These are phyloP conservation scores for Aphyosemion australe DNA, from an alignment of 2,113 vertebrate species.

Conservation along the genomic window DNA sequence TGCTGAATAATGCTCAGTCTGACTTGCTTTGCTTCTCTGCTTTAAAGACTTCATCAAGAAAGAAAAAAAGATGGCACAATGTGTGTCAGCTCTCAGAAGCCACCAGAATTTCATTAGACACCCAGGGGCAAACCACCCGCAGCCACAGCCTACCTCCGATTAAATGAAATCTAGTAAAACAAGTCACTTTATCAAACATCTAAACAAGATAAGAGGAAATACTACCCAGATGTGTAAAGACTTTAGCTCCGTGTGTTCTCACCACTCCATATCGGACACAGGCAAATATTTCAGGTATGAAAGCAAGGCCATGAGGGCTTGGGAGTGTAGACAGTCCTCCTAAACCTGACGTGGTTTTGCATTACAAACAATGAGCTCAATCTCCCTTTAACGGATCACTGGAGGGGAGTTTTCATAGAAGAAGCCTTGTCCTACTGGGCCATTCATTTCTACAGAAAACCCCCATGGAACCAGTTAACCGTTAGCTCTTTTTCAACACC, in stretches of 20 bases:
- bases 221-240: slow-evolving; percentile 11
- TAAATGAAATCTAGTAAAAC: slow-evolving; percentile 63
- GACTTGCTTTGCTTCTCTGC: slow-evolving; percentile 65
- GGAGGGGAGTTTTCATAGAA: slow-evolving; percentile 38
- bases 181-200: slow-evolving; percentile 46
- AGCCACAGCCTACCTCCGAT: slow-evolving; percentile 57
- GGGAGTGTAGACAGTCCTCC: slow-evolving; percentile 26
- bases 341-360: slow-evolving; percentile 48
- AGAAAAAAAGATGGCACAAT: slow-evolving; percentile 46
- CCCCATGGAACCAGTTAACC: slow-evolving; percentile 28
- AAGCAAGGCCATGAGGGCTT: slow-evolving; percentile 53
- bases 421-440: not conserved
- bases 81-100: slow-evolving; percentile 68
- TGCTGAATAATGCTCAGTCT: slow-evolving; percentile 72
- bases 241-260: slow-evolving; percentile 6
- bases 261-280: slow-evolving; percentile 30
- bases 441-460: too few species aligned
- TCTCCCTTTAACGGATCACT: slow-evolving; percentile 54
- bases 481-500: slow-evolving; percentile 30
- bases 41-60: slow-evolving; percentile 58
- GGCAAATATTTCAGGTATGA: slow-evolving; percentile 55
- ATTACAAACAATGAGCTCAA: slow-evolving; percentile 58
- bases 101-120: slow-evolving; percentile 65
- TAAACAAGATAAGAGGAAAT: slow-evolving; percentile 44
- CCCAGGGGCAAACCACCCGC: slow-evolving; percentile 55